Base-by-base conservation (phyloP, 2,888 invertebrate species). In the Nemotelus nigrinus region DNA sequence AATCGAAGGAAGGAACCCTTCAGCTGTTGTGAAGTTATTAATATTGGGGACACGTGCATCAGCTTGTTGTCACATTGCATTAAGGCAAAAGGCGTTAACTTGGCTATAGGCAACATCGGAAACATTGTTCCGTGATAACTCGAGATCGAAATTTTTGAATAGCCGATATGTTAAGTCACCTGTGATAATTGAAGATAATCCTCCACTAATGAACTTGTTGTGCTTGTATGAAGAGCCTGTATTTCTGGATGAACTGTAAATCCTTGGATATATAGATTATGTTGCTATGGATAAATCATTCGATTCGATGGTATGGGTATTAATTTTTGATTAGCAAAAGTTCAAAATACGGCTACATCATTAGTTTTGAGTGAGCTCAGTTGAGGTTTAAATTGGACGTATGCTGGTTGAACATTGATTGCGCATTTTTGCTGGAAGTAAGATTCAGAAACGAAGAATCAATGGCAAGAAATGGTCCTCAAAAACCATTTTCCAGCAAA, bases 1-100 rank as follows among this genome's bases (percentile, higher is more conserved):
- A 67, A 68, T 39, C 41, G n/a, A 48, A 48, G 75, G 3, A 3
- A 47, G 75, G 25, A 25, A 55, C 71, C 71, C 76, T 58, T 72
- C 47, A 60, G 44, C 39, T 72, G 3, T 53, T 8, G 44, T 10
- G 68, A 65, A 71, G 65, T 71, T 8, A 78, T 78, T 78, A 72
- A 78, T 47, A 57, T 65, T n/a, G 45, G 67, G 55, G 72, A 76
- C 78, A 78, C 78, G 78, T 78, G 78, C 72, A 78, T 25, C 53
- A 43, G 76, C 44, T 65, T 78, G 45, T 25, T 53, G 63, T 68
- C 64, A 7, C 41, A 55, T 65, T 55, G 53, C 47, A 63, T 72
- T 3, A 72, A 25, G 6, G 3, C n/a, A 47, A 63, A 63, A 60
- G 53, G 47, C 44, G 47, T 53, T 53, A 8, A 72, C 70, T 47